Percentiles rank a stretch among this genome's conserved stretches.
Conservation (phyloP, 2,113 vertebrate species). For the Pterocles gutturalis region DNA sequence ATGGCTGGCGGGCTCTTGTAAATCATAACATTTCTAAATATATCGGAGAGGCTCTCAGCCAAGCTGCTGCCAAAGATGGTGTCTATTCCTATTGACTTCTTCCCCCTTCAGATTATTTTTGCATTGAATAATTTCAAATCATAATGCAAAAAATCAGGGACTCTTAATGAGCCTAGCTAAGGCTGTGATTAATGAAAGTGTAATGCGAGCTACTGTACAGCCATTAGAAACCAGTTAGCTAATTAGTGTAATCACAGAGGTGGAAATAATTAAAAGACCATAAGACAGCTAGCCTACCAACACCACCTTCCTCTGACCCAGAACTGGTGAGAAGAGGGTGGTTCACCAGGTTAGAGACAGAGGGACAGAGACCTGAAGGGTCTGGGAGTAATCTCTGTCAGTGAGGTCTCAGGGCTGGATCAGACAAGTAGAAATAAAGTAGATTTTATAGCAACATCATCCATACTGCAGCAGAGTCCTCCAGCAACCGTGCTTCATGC, state of each 20-base stretch:
- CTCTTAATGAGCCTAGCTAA: neutral
- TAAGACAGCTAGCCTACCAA: constrained; percentile 42
- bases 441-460: neutral
- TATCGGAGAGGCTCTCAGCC: neutral
- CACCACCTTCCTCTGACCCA: neutral
- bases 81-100: neutral
- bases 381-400: neutral
- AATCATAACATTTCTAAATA: constrained; percentile 15
- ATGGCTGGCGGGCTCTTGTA: neutral
- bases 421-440: neutral
- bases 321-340: neutral
- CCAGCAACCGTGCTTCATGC: accelerated
- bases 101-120: constrained; percentile 12
- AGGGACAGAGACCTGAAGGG: neutral
- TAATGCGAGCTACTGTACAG: neutral
- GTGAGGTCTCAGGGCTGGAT: neutral
- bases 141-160: neutral
- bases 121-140: constrained; percentile 16
- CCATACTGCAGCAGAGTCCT: neutral
- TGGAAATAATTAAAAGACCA: constrained; percentile 56
- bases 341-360: neutral
- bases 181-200: neutral
- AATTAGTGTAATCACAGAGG: constrained; percentile 57
- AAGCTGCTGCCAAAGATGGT: neutral
- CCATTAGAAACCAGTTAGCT: constrained; percentile 14